Percentiles rank a stretch among this genome's conserved stretches.
Conservation (phyloP, 2,797 vertebrate genomes). For the Anomalospiza imberbis region DNA sequence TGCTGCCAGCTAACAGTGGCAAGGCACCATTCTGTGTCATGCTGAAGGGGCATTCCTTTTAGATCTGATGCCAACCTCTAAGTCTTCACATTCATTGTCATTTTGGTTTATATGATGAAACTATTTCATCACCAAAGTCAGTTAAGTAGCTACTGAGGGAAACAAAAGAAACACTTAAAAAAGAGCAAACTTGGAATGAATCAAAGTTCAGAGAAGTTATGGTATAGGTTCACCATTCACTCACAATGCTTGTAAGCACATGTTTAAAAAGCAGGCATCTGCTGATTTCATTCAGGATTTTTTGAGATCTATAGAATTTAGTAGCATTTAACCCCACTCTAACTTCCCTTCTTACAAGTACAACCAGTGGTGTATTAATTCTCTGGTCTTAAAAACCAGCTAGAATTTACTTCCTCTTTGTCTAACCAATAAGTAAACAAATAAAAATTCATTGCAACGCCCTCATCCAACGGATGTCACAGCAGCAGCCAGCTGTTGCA, state of each 20-base stretch:
- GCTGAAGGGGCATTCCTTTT: background rate
- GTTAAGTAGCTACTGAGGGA: background rate
- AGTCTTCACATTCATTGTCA: background rate
- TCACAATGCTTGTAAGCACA: background rate
- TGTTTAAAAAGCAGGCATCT: background rate
- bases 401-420: background rate
- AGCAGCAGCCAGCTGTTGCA: background rate
- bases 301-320: background rate
- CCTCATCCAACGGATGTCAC: background rate
- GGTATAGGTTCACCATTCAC: background rate
- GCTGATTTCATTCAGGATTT: background rate
- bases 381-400: background rate
- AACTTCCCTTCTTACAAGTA: background rate
- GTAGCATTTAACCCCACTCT: background rate
- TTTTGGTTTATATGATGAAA: background rate
- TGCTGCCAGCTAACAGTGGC: background rate
- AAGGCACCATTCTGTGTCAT: background rate
- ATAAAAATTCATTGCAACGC: accelerated
- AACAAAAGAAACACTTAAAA: background rate
- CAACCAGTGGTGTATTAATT: background rate
- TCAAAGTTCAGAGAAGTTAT: background rate
- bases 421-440: background rate
- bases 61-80: background rate
- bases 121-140: background rate
- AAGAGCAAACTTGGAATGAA: background rate